These are phyloP conservation scores for Labeo rohita DNA, from an alignment of 2,113 vertebrate genomes.

Conservation along the genomic window DNA sequence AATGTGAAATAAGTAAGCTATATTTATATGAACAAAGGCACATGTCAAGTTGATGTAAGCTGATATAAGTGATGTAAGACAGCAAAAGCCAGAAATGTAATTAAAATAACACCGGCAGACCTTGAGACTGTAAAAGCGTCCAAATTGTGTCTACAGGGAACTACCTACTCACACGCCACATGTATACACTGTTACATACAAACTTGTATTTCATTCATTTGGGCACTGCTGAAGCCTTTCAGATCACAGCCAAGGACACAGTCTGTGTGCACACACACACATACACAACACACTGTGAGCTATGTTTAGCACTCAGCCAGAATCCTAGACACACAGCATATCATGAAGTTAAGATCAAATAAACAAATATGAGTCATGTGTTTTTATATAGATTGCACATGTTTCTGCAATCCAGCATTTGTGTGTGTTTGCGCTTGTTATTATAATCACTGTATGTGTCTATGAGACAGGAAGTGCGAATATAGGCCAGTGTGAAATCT, in stretches of 20 bases:
- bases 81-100: not conserved
- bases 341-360: not conserved
- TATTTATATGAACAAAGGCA: not conserved
- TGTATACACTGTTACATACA: not conserved
- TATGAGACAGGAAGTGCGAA: not conserved
- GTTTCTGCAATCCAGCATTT: not conserved
- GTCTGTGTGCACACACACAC: not conserved
- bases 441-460: not conserved
- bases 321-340: not conserved
- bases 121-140: constrained; percentile 17
- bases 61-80: not conserved
- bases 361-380: constrained; percentile 12
- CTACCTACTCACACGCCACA: not conserved
- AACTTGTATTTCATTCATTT: constrained; percentile 11
- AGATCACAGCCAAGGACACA: constrained; percentile 13
- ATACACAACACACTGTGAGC: not conserved
- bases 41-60: not conserved
- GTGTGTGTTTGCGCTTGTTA: not conserved
- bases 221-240: not conserved
- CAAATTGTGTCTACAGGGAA: not conserved
- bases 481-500: not conserved
- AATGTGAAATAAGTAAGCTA: not conserved
- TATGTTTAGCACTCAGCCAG: constrained; percentile 18
- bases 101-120: constrained; percentile 13
- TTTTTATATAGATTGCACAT: constrained; percentile 19